Base-by-base conservation (phyloP, 2,113 vertebrate genomes). In the Gymnorhina tibicen region DNA sequence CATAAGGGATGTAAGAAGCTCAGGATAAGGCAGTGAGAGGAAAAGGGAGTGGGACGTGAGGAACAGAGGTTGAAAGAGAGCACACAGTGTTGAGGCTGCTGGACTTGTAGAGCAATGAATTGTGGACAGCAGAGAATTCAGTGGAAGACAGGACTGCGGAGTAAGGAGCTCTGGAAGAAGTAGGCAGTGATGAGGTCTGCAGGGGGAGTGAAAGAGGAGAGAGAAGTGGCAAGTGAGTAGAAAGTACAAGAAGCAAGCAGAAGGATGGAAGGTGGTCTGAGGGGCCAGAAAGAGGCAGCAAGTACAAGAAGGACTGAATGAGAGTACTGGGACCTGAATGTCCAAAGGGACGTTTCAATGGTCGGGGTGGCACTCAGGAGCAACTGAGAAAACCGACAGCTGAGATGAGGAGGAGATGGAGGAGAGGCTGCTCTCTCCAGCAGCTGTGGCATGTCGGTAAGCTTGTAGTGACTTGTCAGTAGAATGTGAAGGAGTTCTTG, bases 391-490 rank as follows among this genome's bases (percentile, higher is more conserved):
- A 59, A 41, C 55, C 4, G 15, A 8, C 37, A 46, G 59, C 50
- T 4, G 50, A 50, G 30, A 27, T 17, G 68, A 75, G 63, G 32
- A 27, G 58, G 59, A 69, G 70, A 35, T 0, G 6, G 74, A 67
- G 44, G 39, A 79, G 46, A 74, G 56, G 30, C 67, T 62, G 74
- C 56, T 84, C 66, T 64, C n/a, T 20, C 19, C 52, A 66, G 87
- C 82, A 73, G 78, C 82, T 83, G 69, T 56, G 67, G 78, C 37
- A 22, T 2, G 70, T 73, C 12, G 0, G 55, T 37, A 64, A 72
- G 59, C 87, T 53, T 95, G 95, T 85, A 84, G 75, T 32, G 92
- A 91, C 93, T 97, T 93, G 94, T 83, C 52, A 39, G 74, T 72
- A 42, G 89, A 88, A 39, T n/a, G 85, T 24, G 89, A 96, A 92